Evolutionary conservation across 2,797 vertebrate species (phyloP).

Genomic region (Mico argentatus): DNA sequence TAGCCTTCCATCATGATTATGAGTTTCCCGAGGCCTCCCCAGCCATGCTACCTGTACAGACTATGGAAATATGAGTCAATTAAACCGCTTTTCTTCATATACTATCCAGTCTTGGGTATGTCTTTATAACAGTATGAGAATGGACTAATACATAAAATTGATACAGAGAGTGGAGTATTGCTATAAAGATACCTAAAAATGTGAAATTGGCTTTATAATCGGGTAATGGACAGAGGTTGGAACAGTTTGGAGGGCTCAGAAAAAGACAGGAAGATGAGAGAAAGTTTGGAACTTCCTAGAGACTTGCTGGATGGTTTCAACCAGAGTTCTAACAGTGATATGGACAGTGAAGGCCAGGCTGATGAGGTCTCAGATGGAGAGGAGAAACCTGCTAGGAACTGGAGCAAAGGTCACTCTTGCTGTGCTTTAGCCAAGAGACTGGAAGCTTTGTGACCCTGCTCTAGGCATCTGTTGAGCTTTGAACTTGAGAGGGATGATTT

Average conservation of each 20-base stretch:
- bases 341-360: neutral
- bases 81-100: neutral
- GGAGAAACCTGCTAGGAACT: neutral
- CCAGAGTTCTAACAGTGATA: neutral
- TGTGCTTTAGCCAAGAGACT: neutral
- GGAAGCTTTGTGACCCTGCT: neutral
- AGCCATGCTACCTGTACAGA: neutral
- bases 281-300: neutral
- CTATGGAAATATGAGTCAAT: neutral
- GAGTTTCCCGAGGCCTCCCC: neutral
- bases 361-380: neutral
- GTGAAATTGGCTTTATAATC: neutral
- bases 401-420: neutral
- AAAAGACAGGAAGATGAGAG: neutral
- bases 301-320: neutral
- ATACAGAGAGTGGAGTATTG: neutral
- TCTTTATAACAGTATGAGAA: neutral
- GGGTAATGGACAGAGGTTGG: neutral
- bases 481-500: neutral
- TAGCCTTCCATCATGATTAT: fast-evolving
- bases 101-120: neutral
- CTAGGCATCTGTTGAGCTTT: neutral
- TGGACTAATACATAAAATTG: neutral
- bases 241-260: neutral
- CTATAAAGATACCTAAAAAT: neutral